A percentile compares a stretch with the other conserved stretches of the same genome.
These are phyloP conservation scores for Desmophyllum pertusum DNA, from an alignment of 92 coral and sea anemone species.

Conservation along the genomic window DNA sequence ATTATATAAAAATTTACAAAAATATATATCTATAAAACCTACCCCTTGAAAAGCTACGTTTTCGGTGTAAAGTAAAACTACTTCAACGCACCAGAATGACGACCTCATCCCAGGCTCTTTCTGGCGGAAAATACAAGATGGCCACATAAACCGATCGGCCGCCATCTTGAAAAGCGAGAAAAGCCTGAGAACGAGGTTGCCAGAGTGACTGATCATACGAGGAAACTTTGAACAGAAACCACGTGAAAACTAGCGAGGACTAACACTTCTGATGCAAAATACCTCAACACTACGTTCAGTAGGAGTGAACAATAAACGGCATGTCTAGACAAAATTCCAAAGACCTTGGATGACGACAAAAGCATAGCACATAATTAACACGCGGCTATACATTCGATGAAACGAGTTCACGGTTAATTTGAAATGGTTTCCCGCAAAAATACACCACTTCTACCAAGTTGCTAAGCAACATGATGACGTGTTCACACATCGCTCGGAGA, in stretches of 20 bases:
- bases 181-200: too few species aligned
- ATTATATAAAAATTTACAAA: slow-evolving; percentile 91
- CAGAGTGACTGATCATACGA: slow-evolving; percentile 13
- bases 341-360: slow-evolving; percentile 2
- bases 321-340: slow-evolving; percentile 6
- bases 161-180: too few species aligned
- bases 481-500: not conserved
- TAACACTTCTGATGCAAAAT: slow-evolving; percentile 32
- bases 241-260: not conserved
- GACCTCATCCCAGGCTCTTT: too few species aligned
- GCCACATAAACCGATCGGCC: too few species aligned
- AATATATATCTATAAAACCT: slow-evolving; percentile 88
- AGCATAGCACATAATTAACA: not conserved
- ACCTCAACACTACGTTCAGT: slow-evolving; percentile 2
- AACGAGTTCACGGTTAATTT: slow-evolving; percentile 2
- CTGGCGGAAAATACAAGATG: too few species aligned
- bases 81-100: too few species aligned
- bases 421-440: not conserved
- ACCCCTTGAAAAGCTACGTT: slow-evolving; percentile 27
- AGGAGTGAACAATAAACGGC: slow-evolving; percentile 8
- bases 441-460: not conserved
- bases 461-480: not conserved
- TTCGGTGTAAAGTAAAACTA: not conserved
- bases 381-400: slow-evolving; percentile 4
- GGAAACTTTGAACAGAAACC: slow-evolving; percentile 7